Base-by-base conservation (phyloP, 1,140 invertebrate genomes). In the Drosophila sp. region DNA sequence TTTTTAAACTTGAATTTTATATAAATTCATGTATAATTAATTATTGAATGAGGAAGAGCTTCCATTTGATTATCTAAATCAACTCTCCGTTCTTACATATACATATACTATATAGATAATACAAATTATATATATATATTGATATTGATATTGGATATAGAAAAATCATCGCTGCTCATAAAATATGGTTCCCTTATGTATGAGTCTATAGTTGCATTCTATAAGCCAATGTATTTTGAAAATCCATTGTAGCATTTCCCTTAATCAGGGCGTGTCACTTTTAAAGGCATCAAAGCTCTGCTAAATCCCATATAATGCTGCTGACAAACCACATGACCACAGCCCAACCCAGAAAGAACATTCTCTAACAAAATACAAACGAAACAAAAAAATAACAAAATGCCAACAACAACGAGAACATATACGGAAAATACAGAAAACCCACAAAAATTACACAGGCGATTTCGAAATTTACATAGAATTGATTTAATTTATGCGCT, bases 381-480 rank as follows among this genome's bases (percentile, higher is more conserved):
- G n/a, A 61, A n/a, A 38, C 54, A 40, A 29, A 21, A 13, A 76
- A 2, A 29, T 29, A 13, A 25, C 6, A 0, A 1, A 29, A 71
- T 50, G n/a, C n/a, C n/a, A 21, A 21, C 21, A 21, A 21, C 21
- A 21, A 21, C 4, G 21, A 66, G 32, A n/a, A n/a, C n/a, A n/a
- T n/a, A n/a, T n/a, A n/a, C n/a, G n/a, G n/a, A 57, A 46, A 46
- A 36, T 9, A 53, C 25, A 53, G 13, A 46, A 61, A 59, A 51
- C 48, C 56, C 63, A 80, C 50, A 86, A 58, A 73, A 77, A 61
- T 80, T 73, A 80, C 76, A 83, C 61, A 80, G 63, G 73, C 67
- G 43, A 82, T 86, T 87, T 78, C 71, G 81, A 87, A 87, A 86
- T 87, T 74, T 76, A 86, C 82, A 86, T 86, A 75, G 71, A 75